Evolutionary conservation across 1,140 invertebrate species (phyloP).

Genomic region (Papilio machaon): DNA sequence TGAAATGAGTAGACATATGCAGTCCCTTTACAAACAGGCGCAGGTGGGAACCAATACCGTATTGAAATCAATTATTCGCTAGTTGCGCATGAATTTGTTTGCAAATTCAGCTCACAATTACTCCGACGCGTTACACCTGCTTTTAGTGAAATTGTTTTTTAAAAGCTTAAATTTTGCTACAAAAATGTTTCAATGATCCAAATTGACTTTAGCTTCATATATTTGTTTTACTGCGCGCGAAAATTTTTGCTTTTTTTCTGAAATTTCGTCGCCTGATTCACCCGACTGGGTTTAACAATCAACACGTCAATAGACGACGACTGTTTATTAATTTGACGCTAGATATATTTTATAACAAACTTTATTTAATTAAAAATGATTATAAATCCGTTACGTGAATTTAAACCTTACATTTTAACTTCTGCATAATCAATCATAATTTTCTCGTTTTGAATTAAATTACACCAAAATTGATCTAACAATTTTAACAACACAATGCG

Average conservation of each 20-base stretch:
- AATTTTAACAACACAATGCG: not conserved
- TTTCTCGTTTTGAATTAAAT: not conserved
- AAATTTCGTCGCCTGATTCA: slow-evolving; percentile 1
- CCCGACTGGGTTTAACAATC: slow-evolving; percentile 17
- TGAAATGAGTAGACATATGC: slow-evolving; percentile 15
- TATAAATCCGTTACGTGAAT: not conserved
- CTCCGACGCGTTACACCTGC: slow-evolving; percentile 25
- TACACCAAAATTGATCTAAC: not conserved
- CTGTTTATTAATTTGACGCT: not conserved
- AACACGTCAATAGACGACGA: slow-evolving; percentile 7
- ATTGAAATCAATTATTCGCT: slow-evolving; percentile 38
- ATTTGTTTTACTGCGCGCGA: slow-evolving; percentile 28
- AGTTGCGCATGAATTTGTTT: slow-evolving; percentile 37
- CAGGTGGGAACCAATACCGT: slow-evolving; percentile 32
- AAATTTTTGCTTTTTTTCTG: slow-evolving; percentile 4
- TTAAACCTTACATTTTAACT: too few relatives aligned
- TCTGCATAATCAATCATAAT: too few relatives aligned
- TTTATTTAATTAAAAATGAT: not conserved
- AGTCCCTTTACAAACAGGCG: slow-evolving; percentile 12
- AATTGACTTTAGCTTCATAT: slow-evolving; percentile 33
- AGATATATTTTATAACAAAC: not conserved
- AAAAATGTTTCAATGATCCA: slow-evolving; percentile 36
- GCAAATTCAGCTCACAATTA: slow-evolving; percentile 33
- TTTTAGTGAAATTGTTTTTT: slow-evolving; percentile 38
- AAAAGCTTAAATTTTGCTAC: slow-evolving; percentile 31